Percentiles rank a stretch among this genome's conserved stretches.
phyloP scores from a whole-genome alignment of 2,113 vertebrate species.

The Coreoperca whiteheadi region DNA sequence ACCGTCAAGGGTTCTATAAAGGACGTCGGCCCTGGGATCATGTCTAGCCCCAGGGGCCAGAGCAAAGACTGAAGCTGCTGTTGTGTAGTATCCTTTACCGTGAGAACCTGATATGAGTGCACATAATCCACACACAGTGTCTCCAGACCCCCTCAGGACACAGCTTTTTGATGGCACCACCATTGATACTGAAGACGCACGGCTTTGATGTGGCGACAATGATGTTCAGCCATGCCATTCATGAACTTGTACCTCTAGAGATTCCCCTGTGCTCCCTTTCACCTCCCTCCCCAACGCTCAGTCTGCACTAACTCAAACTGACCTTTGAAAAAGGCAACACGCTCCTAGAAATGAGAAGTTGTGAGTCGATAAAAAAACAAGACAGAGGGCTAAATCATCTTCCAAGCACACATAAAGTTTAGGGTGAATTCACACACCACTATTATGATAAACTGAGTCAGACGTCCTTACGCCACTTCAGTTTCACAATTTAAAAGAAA shows the following conservation, averaged over 20 bases:
- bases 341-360: constrained; percentile 21
- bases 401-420: constrained; percentile 37
- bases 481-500: constrained; percentile 58
- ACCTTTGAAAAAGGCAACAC: constrained; percentile 35
- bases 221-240: constrained; percentile 80
- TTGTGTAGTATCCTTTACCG: constrained; percentile 84
- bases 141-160: constrained; percentile 76
- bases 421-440: constrained; percentile 23
- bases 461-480: constrained; percentile 23
- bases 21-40: constrained; percentile 76
- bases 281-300: constrained; percentile 18
- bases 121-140: constrained; percentile 82
- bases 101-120: constrained; percentile 80
- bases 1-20: constrained; percentile 73
- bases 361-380: constrained; percentile 26
- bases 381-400: constrained; percentile 28
- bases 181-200: constrained; percentile 79
- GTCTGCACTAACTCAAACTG: constrained; percentile 3
- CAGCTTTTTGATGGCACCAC: constrained; percentile 80
- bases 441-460: constrained; percentile 22
- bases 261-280: constrained; percentile 38
- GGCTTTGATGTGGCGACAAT: constrained; percentile 83
- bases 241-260: constrained; percentile 76
- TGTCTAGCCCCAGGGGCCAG: constrained; percentile 79
- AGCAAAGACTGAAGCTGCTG: constrained; percentile 72